Base-by-base conservation (phyloP, 1,140 invertebrate species). In the Heliconius congener region DNA sequence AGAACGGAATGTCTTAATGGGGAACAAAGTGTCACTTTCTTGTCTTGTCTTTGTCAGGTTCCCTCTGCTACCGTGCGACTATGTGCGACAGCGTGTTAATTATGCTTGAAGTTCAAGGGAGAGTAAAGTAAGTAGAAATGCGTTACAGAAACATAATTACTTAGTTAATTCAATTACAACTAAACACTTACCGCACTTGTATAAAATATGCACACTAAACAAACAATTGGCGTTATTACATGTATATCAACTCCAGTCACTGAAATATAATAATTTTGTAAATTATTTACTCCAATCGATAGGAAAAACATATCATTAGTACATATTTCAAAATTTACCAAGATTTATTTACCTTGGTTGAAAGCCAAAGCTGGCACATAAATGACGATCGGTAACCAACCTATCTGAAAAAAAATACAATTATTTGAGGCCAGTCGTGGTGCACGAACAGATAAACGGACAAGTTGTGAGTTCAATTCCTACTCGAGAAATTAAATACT, bases 161-260 rank as follows among this genome's bases (percentile, higher is more conserved):
- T 11, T 57, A 57, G 16, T 6, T 16, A 55, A 23, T 57, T 19
- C 6, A 57, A 57, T 23, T 66, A 5, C 6, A 66, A 66, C 6
- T 19, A 37, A 52, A 76, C 70, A 96, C 96, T 96, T 95, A 98
- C 98, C 86, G 98, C 96, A 79, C 97, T 97, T 0, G 98, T 99
- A 87, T 99, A 99, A 91, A 99, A 98, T 78, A 98, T 98, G 93
- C 98, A 99, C 19, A 99, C 97, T 11, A 98, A 90, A 85, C 98
- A 98, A 50, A 98, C 97, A 19, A 97, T 96, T 3, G 98, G 96
- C 3, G 98, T 98, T 2, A 98, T 96, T 19, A 97, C 90, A 84
- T 98, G 97, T 19, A 98, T 96, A 81, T 97, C 97, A 1, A 99
- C 95, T 42, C 98, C 98, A 8, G 98, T 98, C 9, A 98, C 98